Evolutionary conservation across 2,888 invertebrate species (phyloP).

Genomic region (Argyresthia albistria): DNA sequence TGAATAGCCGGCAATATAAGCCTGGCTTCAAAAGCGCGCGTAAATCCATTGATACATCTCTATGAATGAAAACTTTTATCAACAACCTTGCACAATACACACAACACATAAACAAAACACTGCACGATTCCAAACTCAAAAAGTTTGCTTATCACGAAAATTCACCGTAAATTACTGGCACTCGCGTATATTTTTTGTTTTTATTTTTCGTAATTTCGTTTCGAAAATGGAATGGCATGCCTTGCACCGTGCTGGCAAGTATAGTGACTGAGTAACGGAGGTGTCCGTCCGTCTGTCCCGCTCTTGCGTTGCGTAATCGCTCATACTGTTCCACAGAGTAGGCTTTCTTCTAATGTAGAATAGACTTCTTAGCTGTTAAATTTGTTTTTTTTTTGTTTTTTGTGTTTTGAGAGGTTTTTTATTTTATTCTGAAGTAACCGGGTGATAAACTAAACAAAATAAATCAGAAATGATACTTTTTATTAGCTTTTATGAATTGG

Average conservation of each 20-base stretch:
- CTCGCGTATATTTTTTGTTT: slow-evolving; percentile 7
- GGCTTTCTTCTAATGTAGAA: not conserved
- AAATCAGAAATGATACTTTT: too few relatives aligned
- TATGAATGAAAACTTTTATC: slow-evolving; percentile 26
- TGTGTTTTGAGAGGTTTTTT: too few relatives aligned
- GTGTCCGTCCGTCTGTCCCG: slow-evolving; percentile 43
- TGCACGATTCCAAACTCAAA: not conserved
- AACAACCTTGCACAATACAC: slow-evolving; percentile 11
- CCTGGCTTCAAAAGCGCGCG: slow-evolving; percentile 17
- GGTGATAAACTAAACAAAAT: too few relatives aligned
- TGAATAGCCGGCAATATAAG: slow-evolving; percentile 30
- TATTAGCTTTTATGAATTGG: too few relatives aligned
- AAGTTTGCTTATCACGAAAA: not conserved
- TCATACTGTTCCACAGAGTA: slow-evolving; percentile 61
- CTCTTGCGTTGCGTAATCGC: slow-evolving; percentile 54
- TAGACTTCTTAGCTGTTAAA: not conserved
- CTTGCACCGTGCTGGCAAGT: slow-evolving; percentile 33
- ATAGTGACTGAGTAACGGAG: slow-evolving; percentile 48
- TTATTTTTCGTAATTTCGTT: slow-evolving; percentile 27
- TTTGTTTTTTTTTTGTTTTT: too few relatives aligned
- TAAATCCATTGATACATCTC: slow-evolving; percentile 62
- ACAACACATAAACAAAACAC: slow-evolving; percentile 15
- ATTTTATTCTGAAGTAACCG: too few relatives aligned
- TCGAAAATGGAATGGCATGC: slow-evolving; percentile 24
- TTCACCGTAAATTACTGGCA: not conserved